phyloP scores from a whole-genome alignment of 2,888 invertebrate species.

The Chymomyza procnemis region DNA sequence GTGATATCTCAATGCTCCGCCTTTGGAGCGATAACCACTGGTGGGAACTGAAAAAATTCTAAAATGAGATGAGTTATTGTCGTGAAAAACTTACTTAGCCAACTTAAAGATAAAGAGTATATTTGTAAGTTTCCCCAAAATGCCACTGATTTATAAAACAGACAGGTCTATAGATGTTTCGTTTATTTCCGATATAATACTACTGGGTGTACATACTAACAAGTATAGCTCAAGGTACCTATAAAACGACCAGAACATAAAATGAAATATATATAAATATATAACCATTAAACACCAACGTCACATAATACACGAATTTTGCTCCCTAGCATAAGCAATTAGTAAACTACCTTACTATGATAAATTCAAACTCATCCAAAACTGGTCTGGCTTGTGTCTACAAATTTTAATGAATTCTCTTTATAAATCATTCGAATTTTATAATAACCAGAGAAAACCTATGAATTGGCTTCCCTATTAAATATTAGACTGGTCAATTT shows the following conservation, averaged over 20 bases:
- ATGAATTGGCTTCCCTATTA: neutral
- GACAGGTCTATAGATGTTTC: no score
- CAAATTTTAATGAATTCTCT: neutral
- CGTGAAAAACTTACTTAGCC: no score
- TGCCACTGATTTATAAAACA: no score
- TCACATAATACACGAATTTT: neutral
- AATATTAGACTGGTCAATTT: slow-evolving; percentile 28
- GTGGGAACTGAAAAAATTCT: no score
- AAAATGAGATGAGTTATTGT: no score
- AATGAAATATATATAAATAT: neutral
- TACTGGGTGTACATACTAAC: neutral
- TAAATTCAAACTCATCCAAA: neutral
- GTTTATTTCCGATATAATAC: neutral
- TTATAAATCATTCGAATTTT: slow-evolving; percentile 13
- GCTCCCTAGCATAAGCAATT: slow-evolving; percentile 20
- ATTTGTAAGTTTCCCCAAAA: no score
- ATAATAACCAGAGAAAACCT: slow-evolving; percentile 33
- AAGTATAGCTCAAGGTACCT: neutral
- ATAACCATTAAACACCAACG: neutral
- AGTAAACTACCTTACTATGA: neutral
- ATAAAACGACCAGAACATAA: neutral
- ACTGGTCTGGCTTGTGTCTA: neutral
- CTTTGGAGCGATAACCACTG: no score
- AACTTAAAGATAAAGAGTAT: no score
- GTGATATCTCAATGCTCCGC: no score